Conservation (phyloP, 2,888 invertebrate species). For the Argynnis bischoffii region DNA sequence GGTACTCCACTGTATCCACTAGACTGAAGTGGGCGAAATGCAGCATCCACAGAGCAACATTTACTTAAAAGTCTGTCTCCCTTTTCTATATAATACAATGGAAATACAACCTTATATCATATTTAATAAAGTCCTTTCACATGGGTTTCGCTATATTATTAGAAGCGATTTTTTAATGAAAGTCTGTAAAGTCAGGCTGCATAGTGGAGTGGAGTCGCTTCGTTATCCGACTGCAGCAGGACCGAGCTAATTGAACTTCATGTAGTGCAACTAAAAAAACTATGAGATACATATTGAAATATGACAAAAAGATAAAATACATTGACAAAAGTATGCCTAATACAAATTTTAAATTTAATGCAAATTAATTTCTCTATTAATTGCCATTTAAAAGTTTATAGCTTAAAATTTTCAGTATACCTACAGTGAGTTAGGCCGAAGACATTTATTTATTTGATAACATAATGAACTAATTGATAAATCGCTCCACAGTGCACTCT, state of each 20-base stretch:
- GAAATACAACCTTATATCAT: constrained; percentile 30
- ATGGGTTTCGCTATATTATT: constrained; percentile 23
- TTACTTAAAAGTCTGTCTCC: constrained; percentile 41
- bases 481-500: no score
- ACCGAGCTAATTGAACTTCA: constrained; percentile 36
- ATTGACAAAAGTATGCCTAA: no score
- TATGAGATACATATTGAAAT: constrained; percentile 1
- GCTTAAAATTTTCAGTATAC: no score
- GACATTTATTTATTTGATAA: no score
- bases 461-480: no score
- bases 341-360: no score
- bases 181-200: constrained; percentile 38
- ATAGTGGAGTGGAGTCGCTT: constrained; percentile 43
- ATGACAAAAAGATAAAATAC: not conserved
- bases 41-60: constrained; percentile 44
- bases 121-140: constrained; percentile 19
- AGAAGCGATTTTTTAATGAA: constrained; percentile 43
- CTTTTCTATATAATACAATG: constrained; percentile 16
- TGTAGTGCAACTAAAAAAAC: constrained; percentile 19
- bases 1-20: constrained; percentile 45
- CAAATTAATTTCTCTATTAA: no score
- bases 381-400: no score
- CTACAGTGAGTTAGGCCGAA: no score
- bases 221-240: constrained; percentile 45
- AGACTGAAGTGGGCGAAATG: constrained; percentile 44